phyloP scores from a whole-genome alignment of 2,113 vertebrate species.

The Hippocampus mohnikei region DNA sequence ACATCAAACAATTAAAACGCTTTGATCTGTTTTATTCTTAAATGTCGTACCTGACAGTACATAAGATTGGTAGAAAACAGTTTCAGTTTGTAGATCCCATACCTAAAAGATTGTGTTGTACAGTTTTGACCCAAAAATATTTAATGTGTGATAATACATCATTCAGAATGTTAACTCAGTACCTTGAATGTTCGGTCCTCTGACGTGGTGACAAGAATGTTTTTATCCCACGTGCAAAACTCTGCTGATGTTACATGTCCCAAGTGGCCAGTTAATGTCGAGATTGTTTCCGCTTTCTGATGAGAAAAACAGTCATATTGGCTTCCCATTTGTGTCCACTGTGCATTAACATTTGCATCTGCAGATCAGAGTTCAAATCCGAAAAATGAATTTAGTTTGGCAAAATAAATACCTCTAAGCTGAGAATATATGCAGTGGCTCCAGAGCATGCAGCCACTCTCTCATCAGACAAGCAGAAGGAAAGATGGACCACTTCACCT shows the following conservation, averaged over 20 bases:
- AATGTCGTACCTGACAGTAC: constrained; percentile 78
- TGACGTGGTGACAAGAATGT: constrained; percentile 78
- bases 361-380: neutral
- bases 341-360: neutral
- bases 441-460: constrained; percentile 75
- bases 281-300: constrained; percentile 53
- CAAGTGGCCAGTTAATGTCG: constrained; percentile 72
- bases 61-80: constrained; percentile 75
- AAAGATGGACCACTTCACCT: constrained; percentile 73
- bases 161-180: constrained; percentile 3
- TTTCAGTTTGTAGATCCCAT: constrained; percentile 74
- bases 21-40: neutral
- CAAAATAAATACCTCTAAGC: constrained; percentile 72
- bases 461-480: constrained; percentile 73
- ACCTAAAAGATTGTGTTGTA: constrained; percentile 64
- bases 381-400: neutral
- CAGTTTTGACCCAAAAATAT: neutral
- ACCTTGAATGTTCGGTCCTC: constrained; percentile 85
- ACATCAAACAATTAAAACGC: neutral
- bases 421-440: constrained; percentile 68
- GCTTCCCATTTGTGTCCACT: neutral
- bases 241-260: constrained; percentile 80
- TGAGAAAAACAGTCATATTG: constrained; percentile 12
- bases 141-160: neutral
- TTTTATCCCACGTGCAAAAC: constrained; percentile 79